phyloP scores from a whole-genome alignment of 2,113 vertebrate species.

The Oophaga pumilio region DNA sequence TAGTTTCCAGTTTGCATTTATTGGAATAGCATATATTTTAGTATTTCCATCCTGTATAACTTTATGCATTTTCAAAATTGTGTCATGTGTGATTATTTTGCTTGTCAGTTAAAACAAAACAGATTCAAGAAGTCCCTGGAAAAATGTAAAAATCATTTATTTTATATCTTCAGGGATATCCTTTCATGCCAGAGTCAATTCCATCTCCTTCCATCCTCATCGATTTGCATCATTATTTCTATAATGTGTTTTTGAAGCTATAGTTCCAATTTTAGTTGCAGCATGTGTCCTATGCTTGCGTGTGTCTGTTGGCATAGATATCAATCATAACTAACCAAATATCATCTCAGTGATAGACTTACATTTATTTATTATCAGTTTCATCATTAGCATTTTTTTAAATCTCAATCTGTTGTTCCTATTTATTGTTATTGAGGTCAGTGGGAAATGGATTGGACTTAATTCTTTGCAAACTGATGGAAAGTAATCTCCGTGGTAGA shows the following conservation, averaged over 20 bases:
- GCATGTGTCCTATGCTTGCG: neutral
- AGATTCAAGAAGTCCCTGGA: constrained; percentile 65
- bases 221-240: constrained; percentile 14
- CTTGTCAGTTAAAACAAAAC: constrained; percentile 68
- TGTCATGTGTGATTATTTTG: constrained; percentile 59
- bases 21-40: constrained; percentile 20
- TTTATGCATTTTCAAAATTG: constrained; percentile 43
- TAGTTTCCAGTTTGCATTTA: neutral
- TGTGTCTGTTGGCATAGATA: neutral
- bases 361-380: too few relatives aligned
- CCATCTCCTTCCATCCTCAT: constrained; percentile 46
- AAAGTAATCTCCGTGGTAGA: too few relatives aligned
- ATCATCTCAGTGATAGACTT: too few relatives aligned
- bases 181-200: constrained; percentile 67
- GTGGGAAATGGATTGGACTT: too few relatives aligned
- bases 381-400: too few relatives aligned
- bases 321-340: neutral
- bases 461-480: too few relatives aligned
- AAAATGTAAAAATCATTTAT: constrained; percentile 70
- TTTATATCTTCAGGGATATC: constrained; percentile 63
- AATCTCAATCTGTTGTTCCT: too few relatives aligned
- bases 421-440: too few relatives aligned
- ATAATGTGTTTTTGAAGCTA: constrained; percentile 63
- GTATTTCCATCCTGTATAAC: neutral
- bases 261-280: constrained; percentile 63